These are phyloP conservation scores for Denticeps clupeoides DNA, from an alignment of 2,797 vertebrate species.

Conservation along the genomic window DNA sequence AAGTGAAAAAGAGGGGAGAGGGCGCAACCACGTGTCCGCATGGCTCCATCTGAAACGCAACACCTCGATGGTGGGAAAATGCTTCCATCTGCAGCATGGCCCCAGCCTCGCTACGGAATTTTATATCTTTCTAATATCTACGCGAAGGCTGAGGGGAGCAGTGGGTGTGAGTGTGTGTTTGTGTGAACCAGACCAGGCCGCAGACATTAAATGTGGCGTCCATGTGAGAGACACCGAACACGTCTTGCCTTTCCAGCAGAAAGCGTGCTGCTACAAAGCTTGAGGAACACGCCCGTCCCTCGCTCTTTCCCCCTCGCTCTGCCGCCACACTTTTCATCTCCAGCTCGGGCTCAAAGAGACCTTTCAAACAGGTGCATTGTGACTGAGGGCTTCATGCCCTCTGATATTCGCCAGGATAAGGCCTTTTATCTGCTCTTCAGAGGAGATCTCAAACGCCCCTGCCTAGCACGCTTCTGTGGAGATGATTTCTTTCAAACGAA, in stretches of 20 bases:
- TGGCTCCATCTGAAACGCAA: conserved; percentile 9
- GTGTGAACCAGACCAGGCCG: not conserved
- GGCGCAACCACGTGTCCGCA: no score
- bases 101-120: conserved; percentile 20
- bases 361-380: not conserved
- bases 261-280: no score
- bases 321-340: conserved; percentile 2
- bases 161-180: no score
- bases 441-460: not conserved
- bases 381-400: not conserved
- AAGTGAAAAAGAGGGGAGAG: no score
- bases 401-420: not conserved
- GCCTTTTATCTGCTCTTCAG: not conserved
- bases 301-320: conserved; percentile 1
- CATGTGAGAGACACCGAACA: conserved; percentile 13
- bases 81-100: conserved; percentile 25
- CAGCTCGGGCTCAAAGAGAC: not conserved
- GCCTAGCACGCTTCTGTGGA: not conserved
- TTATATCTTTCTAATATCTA: conserved; percentile 22
- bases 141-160: no score
- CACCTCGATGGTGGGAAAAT: conserved; percentile 17
- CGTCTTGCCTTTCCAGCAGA: conserved; percentile 1
- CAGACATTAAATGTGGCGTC: conserved; percentile 4
- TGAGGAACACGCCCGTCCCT: no score
- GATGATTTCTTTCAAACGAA: not conserved